Conservation (phyloP, 2,797 vertebrate species). For the Phaenicophaeus curvirostris region DNA sequence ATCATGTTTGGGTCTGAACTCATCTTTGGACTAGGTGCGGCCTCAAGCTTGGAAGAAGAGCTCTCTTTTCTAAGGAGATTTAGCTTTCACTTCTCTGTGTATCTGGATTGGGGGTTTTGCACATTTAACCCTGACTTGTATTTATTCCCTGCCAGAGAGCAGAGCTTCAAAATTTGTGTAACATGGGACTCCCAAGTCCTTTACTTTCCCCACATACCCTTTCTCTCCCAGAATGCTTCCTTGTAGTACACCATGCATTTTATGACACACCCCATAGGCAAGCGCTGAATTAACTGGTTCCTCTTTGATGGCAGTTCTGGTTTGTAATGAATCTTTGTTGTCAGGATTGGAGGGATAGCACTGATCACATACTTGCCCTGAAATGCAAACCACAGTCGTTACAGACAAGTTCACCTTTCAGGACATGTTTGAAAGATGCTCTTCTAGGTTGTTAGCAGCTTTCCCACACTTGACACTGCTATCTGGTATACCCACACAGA, state of each 20-base stretch:
- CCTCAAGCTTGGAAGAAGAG: background rate
- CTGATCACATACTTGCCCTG: slow-evolving; percentile 80
- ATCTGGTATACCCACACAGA: background rate
- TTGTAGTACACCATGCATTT: slow-evolving; percentile 87
- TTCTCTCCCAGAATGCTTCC: slow-evolving; percentile 82
- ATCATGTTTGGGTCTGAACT: background rate
- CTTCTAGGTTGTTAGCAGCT: background rate
- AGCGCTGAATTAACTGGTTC: slow-evolving; percentile 83
- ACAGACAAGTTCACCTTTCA: background rate
- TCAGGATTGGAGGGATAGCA: slow-evolving; percentile 81
- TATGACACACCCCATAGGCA: slow-evolving; percentile 85
- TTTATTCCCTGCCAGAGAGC: background rate
- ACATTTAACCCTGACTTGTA: background rate
- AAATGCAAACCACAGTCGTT: slow-evolving; percentile 44
- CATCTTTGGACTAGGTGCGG: background rate
- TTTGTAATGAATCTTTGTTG: slow-evolving; percentile 80
- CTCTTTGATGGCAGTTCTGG: slow-evolving; percentile 81
- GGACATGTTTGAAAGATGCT: fast-evolving
- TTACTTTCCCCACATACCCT: slow-evolving; percentile 64
- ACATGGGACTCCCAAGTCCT: background rate
- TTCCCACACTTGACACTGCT: background rate
- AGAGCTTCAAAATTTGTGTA: background rate
- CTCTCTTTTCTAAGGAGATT: background rate
- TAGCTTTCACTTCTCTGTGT: background rate
- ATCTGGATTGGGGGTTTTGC: background rate